phyloP scores from a whole-genome alignment of 2,888 invertebrate genomes.

The Pediacus dermestoides region DNA sequence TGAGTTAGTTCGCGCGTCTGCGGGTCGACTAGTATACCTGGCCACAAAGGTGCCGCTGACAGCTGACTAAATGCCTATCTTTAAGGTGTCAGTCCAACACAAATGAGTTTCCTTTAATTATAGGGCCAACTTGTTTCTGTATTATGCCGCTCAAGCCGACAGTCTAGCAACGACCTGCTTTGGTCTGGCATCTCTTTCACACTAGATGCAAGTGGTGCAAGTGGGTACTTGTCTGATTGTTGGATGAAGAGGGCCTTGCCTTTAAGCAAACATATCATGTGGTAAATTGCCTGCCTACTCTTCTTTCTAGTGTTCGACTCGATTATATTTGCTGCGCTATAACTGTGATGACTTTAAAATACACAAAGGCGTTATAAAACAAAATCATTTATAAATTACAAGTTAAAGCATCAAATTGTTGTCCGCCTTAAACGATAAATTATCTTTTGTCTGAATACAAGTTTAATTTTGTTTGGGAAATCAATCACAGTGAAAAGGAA shows the following conservation, averaged over 20 bases:
- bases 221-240: slow-evolving; percentile 16
- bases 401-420: slow-evolving; percentile 51
- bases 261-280: slow-evolving; percentile 52
- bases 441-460: slow-evolving; percentile 40
- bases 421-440: slow-evolving; percentile 50
- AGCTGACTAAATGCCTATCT: slow-evolving; percentile 53
- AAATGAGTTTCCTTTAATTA: slow-evolving; percentile 53
- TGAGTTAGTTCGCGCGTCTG: slow-evolving; percentile 54
- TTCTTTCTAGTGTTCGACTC: slow-evolving; percentile 39
- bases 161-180: slow-evolving; percentile 16
- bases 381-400: slow-evolving; percentile 52
- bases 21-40: slow-evolving; percentile 43
- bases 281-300: slow-evolving; percentile 51
- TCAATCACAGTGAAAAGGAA: slow-evolving; percentile 7
- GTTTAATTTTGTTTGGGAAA: slow-evolving; percentile 2
- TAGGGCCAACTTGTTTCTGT: slow-evolving; percentile 50
- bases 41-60: slow-evolving; percentile 51
- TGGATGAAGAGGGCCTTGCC: slow-evolving; percentile 46
- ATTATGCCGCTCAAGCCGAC: slow-evolving; percentile 42
- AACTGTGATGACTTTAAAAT: slow-evolving; percentile 47
- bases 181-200: too few species aligned
- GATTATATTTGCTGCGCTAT: slow-evolving; percentile 33
- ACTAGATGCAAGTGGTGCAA: slow-evolving; percentile 14
- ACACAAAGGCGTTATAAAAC: slow-evolving; percentile 49
- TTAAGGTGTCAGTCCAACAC: slow-evolving; percentile 52